Percentiles rank a stretch among this genome's conserved stretches.
These are phyloP conservation scores for Glaucidium brasilianum DNA, from an alignment of 2,113 vertebrate genomes.

Conservation along the genomic window DNA sequence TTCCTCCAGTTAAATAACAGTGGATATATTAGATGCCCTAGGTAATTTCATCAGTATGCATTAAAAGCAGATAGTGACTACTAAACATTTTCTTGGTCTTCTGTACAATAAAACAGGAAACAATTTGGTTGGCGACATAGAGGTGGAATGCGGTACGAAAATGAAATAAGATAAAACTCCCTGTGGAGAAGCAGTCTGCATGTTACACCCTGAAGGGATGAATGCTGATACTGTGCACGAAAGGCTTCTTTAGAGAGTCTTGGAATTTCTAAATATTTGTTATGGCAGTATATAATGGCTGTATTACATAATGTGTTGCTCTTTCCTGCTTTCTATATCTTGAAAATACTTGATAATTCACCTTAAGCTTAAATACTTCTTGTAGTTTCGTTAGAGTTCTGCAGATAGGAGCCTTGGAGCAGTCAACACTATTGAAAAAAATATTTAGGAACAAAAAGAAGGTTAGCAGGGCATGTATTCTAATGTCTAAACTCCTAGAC, in stretches of 20 bases:
- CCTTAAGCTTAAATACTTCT: conserved; percentile 32
- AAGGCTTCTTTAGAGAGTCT: conserved; percentile 61
- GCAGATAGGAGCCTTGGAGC: conserved; percentile 30
- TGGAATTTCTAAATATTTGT: conserved; percentile 77
- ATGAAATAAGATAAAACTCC: conserved; percentile 73
- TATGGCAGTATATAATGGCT: conserved; percentile 68
- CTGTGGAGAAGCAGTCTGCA: conserved; percentile 55
- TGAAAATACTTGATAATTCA: conserved; percentile 66
- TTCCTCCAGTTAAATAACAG: background rate
- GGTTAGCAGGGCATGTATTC: background rate
- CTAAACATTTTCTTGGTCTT: conserved; percentile 58
- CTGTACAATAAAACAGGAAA: conserved; percentile 70
- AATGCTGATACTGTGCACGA: conserved; percentile 69
- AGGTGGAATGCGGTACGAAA: conserved; percentile 66
- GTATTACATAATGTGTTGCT: conserved; percentile 68
- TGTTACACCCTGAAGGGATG: conserved; percentile 66
- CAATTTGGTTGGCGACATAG: conserved; percentile 71
- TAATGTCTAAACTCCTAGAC: background rate
- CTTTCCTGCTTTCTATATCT: conserved; percentile 66
- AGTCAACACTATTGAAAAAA: conserved; percentile 41
- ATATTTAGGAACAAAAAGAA: conserved; percentile 8
- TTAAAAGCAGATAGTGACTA: conserved; percentile 59
- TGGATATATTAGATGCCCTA: conserved; percentile 16
- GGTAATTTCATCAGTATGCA: conserved; percentile 51
- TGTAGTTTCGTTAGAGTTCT: conserved; percentile 28